Conservation (phyloP, 2,113 vertebrate genomes). For the Chionis minor region DNA sequence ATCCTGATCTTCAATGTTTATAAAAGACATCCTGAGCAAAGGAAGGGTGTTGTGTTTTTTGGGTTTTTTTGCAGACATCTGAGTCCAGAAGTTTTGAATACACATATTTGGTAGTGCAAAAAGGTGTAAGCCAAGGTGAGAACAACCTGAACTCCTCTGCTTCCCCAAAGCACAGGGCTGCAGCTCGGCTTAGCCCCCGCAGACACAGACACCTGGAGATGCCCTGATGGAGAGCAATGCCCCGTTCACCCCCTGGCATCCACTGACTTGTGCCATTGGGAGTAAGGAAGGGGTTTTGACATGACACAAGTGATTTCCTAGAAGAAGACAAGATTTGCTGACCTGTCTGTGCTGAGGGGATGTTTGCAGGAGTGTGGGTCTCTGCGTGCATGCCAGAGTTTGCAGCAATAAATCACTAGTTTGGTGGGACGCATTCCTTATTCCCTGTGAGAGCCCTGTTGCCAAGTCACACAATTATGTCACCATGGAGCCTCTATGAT, state of each 20-base stretch:
- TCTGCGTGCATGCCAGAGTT: background rate
- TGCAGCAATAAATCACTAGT: background rate
- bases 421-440: background rate
- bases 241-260: background rate
- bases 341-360: background rate
- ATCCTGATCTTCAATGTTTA: background rate
- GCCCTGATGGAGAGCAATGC: background rate
- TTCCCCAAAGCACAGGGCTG: background rate
- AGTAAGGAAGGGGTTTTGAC: background rate
- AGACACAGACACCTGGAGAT: background rate
- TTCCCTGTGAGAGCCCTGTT: background rate
- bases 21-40: background rate
- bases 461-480: background rate
- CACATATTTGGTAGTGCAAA: background rate
- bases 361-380: background rate
- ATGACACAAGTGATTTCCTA: background rate
- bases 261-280: background rate
- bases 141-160: background rate
- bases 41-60: background rate
- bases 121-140: background rate
- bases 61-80: background rate
- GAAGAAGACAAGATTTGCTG: background rate
- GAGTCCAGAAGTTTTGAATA: background rate
- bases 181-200: background rate
- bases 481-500: fast-evolving